Conservation (phyloP, 2,888 invertebrate species). For the Mesorhabditis belari region DNA sequence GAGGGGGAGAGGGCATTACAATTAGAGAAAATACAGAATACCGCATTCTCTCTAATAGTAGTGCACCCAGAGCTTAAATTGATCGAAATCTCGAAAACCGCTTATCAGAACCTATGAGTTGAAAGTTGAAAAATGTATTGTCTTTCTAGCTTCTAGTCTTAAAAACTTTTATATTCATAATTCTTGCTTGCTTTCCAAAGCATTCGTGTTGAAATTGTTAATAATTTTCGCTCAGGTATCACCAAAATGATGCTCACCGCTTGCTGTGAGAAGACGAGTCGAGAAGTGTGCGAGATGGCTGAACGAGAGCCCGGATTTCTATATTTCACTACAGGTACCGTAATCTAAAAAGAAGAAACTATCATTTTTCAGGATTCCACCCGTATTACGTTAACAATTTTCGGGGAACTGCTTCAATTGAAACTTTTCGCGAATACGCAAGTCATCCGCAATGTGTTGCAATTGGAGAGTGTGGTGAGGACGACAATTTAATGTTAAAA, state of each 20-base stretch:
- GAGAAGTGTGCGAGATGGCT: conserved; percentile 28
- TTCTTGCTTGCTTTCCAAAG: too few species aligned
- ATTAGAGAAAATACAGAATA: too few species aligned
- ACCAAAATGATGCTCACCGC: conserved; percentile 49
- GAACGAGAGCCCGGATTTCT: conserved; percentile 37
- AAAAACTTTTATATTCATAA: too few species aligned
- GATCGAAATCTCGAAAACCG: too few species aligned
- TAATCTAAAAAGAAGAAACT: background rate
- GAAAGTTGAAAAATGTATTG: too few species aligned
- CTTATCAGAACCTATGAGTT: too few species aligned
- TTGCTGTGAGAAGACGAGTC: conserved; percentile 34
- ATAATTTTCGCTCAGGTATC: conserved; percentile 20
- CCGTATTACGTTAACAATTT: conserved; percentile 50
- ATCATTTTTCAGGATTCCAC: conserved; percentile 35
- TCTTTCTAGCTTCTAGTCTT: too few species aligned
- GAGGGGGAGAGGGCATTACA: too few species aligned
- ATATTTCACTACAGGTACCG: conserved; percentile 46
- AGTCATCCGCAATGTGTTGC: conserved; percentile 81
- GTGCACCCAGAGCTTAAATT: too few species aligned
- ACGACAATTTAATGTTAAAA: background rate
- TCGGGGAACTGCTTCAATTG: conserved; percentile 15
- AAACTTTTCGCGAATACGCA: too few species aligned
- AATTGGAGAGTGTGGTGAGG: conserved; percentile 85
- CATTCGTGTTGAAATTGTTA: too few species aligned
- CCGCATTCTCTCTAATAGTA: too few species aligned